These are phyloP conservation scores for Aspidiotus rigidus DNA, from an alignment of 2,888 invertebrate genomes.

Conservation along the genomic window DNA sequence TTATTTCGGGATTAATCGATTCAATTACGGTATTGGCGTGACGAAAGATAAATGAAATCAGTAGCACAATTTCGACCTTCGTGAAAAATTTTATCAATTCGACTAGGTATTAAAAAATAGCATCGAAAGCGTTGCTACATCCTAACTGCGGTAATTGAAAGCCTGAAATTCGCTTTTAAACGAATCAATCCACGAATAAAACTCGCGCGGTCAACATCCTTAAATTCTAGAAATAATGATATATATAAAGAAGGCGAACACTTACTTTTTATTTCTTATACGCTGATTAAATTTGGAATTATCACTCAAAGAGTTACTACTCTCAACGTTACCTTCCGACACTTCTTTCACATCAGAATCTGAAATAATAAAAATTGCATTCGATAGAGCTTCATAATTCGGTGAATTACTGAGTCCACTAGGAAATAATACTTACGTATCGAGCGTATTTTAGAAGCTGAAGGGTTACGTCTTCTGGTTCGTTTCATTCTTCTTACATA, in stretches of 20 bases:
- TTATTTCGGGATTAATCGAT: no score
- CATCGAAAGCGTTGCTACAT: no score
- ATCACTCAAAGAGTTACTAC: constrained; percentile 14
- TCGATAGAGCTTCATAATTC: neutral
- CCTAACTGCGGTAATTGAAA: no score
- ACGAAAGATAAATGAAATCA: no score
- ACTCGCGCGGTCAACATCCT: no score
- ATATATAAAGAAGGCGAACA: neutral
- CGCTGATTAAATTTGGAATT: constrained; percentile 10
- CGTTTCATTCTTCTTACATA: constrained; percentile 17
- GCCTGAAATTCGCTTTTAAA: no score
- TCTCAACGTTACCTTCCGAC: constrained; percentile 14
- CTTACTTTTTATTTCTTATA: constrained; percentile 24
- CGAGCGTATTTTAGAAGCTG: constrained; percentile 17
- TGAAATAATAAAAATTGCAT: constrained; percentile 3
- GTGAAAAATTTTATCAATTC: no score
- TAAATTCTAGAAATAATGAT: no score
- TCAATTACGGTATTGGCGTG: no score
- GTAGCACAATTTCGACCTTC: no score
- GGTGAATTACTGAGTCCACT: neutral
- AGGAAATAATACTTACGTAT: neutral
- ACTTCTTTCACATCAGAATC: constrained; percentile 19
- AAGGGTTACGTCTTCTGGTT: constrained; percentile 26
- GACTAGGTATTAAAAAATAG: no score
- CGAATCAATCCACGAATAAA: no score